Evolutionary conservation across 2,797 vertebrate species (phyloP), one percentile per base, ranked within the genome.

Genomic region (Coccyzus lansbergi): DNA sequence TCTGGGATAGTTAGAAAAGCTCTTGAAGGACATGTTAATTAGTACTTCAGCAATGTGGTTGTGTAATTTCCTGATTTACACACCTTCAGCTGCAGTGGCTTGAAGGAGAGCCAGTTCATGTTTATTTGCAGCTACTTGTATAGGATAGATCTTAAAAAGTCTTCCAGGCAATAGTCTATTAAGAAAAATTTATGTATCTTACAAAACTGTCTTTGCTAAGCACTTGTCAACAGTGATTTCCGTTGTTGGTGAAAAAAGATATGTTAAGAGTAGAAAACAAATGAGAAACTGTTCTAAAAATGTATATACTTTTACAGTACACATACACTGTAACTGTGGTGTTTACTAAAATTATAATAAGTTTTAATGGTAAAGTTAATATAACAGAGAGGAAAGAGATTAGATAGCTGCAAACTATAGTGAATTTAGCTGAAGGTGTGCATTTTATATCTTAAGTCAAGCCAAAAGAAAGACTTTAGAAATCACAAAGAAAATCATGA

Each of bases 11-110:
- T 5, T 28, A 77, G n/a, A 64, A 72, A 15, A 68, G 4, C 1
- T 33, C 38, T 42, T 20, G 42, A 87, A 85, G 19, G 9, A 94
- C 51, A 51, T 24, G 24, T 33, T 71, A 55, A 62, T 40, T 85
- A 0, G 5, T 72, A 31, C 14, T 87, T 80, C 2, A 4, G 18
- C 13, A 48, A 1, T 40, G 9, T 52, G 28, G 0, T 10, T 78
- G 26, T 56, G 49, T 10, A 65, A 1, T 9, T 81, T 81, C 34
- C 62, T 75, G 53, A 75, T 70, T 56, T 86, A 3, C 20, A 31
- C 12, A 59, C 12, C 22, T 49, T 71, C 33, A 71, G 12, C 25
- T 70, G 12, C 18, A 46, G 20, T 36, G 26, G 3, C 16, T 90
- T 71, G 36, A 81, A 75, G 46, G 13, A 64, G 33, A 14, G 6